phyloP scores from a whole-genome alignment of 1,140 invertebrate genomes.

The Ruditapes philippinarum region DNA sequence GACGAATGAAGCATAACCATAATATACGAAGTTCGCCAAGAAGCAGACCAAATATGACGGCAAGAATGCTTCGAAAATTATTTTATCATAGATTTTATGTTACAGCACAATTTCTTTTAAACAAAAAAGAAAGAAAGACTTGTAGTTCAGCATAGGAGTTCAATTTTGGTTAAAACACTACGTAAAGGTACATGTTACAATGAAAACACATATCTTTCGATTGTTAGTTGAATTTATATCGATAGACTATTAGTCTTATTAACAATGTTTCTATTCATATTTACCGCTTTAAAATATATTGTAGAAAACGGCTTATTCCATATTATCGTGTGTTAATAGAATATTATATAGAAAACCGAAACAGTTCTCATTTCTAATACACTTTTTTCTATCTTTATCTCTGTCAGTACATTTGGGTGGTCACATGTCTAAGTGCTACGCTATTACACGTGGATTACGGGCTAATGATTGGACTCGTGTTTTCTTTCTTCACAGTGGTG shows the following conservation, averaged over 20 bases:
- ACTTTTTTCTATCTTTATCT: neutral
- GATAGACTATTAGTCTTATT: neutral
- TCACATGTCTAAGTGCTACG: constrained; percentile 74
- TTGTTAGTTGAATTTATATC: neutral
- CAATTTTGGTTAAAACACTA: no score
- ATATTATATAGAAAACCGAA: neutral
- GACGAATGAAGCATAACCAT: no score
- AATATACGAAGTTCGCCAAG: no score
- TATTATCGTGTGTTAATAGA: neutral
- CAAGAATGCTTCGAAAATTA: no score
- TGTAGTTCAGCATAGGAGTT: no score
- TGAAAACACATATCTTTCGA: no score
- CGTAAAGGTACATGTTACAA: no score
- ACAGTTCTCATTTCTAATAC: neutral
- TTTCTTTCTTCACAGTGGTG: constrained; percentile 80
- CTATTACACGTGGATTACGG: constrained; percentile 77
- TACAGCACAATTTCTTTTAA: no score
- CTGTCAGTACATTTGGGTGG: constrained; percentile 79
- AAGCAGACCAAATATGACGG: no score
- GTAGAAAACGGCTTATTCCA: neutral
- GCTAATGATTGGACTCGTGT: constrained; percentile 76
- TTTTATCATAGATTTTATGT: no score
- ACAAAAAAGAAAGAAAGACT: no score
- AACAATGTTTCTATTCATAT: neutral
- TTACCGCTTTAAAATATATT: no score